Evolutionary conservation across 2,888 invertebrate species (phyloP).

Genomic region (Dugesia japonica): DNA sequence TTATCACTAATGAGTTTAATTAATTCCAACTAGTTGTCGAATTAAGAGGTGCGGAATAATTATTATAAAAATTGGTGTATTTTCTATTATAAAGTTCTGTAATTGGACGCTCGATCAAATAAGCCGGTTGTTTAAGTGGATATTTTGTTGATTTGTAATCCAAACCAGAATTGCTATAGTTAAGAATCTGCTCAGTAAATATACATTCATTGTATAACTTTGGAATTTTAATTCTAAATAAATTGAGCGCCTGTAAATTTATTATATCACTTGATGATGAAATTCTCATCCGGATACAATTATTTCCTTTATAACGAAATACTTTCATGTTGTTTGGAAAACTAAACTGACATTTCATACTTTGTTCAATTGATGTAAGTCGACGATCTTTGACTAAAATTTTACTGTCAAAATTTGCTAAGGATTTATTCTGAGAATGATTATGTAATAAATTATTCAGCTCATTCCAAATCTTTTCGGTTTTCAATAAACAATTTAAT

Average conservation of each 20-base stretch:
- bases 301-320: neutral
- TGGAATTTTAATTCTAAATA: neutral
- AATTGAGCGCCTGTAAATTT: neutral
- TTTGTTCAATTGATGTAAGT: neutral
- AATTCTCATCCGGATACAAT: neutral
- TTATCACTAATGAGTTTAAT: neutral
- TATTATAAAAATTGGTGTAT: neutral
- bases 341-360: neutral
- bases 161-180: neutral
- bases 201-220: neutral
- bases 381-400: neutral
- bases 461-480: constrained; percentile 4
- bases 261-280: neutral
- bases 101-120: neutral
- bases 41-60: neutral
- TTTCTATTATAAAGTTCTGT: neutral
- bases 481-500: neutral
- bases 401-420: neutral
- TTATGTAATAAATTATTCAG: neutral
- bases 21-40: neutral
- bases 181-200: neutral
- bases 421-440: neutral
- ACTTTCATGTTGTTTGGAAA: neutral
- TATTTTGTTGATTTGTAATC: neutral
- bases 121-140: neutral